Evolutionary conservation across 2,888 invertebrate genomes (phyloP), one percentile per base, ranked within the genome.

Genomic region (Hedya salicella): DNA sequence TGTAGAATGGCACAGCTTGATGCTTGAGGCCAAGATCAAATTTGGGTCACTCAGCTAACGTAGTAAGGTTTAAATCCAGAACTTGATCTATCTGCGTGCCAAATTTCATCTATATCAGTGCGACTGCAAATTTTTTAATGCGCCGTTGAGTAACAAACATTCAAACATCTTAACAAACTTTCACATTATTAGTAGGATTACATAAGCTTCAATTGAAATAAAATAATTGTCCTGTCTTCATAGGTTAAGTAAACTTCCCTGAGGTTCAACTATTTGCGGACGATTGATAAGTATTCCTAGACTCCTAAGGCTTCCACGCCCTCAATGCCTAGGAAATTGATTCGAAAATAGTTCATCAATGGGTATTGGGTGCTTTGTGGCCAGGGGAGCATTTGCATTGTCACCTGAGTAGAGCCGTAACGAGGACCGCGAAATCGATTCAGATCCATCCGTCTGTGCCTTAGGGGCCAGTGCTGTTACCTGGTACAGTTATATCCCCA

Each of bases 341-440:
- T 54, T 62, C 68, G 70, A 68, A 67, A 66, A 68, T 54, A 72
- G 69, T 73, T 70, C 74, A 73, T 54, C 66, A 66, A 62, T 54
- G 54, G 57, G 60, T 62, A 62, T 67, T 50, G 62, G 67, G 39
- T 56, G 68, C 61, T 64, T 61, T 61, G 56, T 60, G 50, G 52
- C 53, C 54, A 62, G 61, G 25, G 49, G 69, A 67, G 73, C 70
- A 87, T 87, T 84, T 86, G 85, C 87, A 88, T 87, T 87, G 88
- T 87, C 84, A 78, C 78, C 77, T 73, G 72, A 70, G 73, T 46
- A 42, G 57, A 68, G 68, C 50, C 70, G 69, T 73, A 66, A 66
- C 57, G 64, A 64, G 71, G 66, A 61, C 56, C 69, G 69, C 65
- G 73, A 74, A 77, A 80, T 83, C 85, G 77, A 83, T 87, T 81